A percentile compares a stretch with the other conserved stretches of the same genome.
Evolutionary conservation across 2,113 vertebrate genomes (phyloP).

Genomic region (Alexandromys fortis): DNA sequence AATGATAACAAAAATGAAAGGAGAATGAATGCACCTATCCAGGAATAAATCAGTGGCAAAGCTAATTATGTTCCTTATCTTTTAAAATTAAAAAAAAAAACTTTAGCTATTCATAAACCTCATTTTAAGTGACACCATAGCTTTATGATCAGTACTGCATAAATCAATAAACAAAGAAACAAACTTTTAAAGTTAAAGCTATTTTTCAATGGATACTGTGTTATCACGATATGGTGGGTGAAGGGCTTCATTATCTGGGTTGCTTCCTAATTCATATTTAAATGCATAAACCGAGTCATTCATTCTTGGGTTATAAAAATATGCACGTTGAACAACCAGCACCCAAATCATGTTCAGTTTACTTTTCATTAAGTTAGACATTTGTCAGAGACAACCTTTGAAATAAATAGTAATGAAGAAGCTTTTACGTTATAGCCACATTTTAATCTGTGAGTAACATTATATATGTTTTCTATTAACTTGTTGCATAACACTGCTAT

Average conservation of each 20-base stretch:
- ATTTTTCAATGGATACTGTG: background rate
- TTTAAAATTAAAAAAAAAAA: background rate
- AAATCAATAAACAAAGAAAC: conserved; percentile 85
- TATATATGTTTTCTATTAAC: conserved; percentile 10
- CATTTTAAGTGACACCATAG: conserved; percentile 83
- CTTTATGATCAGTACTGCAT: conserved; percentile 85
- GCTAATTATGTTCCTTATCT: background rate
- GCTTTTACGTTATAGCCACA: background rate
- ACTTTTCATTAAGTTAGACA: background rate
- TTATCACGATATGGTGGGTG: fast-evolving
- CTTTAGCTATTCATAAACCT: conserved; percentile 85
- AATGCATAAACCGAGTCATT: background rate
- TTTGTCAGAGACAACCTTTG: background rate
- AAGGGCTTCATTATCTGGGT: background rate
- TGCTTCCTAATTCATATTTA: background rate
- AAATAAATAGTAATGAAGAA: conserved; percentile 22
- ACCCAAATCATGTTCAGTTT: background rate
- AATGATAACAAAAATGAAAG: background rate
- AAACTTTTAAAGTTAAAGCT: background rate
- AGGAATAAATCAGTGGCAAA: background rate
- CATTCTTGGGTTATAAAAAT: background rate
- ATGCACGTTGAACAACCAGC: background rate
- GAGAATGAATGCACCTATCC: background rate
- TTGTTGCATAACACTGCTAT: background rate
- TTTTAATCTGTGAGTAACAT: background rate